Evolutionary conservation across 2,888 invertebrate species (phyloP), one percentile per base, ranked within the genome.

Genomic region (Onchidella celtica): DNA sequence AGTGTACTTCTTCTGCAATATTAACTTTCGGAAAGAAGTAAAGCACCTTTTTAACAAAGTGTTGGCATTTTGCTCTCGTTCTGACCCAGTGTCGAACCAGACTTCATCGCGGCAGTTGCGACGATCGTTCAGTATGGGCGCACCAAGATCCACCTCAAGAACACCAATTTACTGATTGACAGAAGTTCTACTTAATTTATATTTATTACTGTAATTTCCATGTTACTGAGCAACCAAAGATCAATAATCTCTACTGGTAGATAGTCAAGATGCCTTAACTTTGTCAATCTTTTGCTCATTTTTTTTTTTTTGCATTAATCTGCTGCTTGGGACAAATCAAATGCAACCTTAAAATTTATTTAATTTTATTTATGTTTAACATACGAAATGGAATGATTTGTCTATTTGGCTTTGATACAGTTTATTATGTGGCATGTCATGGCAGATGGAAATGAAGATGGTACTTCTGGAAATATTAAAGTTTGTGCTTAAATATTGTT

Each of bases 1-100:
- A 55, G 87, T 89, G 32, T 90, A 90, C 81, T 85, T 90, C 79
- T 74, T 88, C 17, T 79, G 88, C 32, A 90, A 90, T 83, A 79
- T 79, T 6, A 87, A 86, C 63, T 85, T 86, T 65, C 79, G 86
- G 34, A 83, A 86, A 61, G 88, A 90, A 61, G 79, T 79, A 27
- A 81, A 74, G 36, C 78, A 79, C 29, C 66, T 85, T 27, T 75
- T 84, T 40, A 47, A 40, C 70, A 81, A 81, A n/a, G n/a, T 82
- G 24, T 77, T 68, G 78, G 57, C 79, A 34, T 68, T 81, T n/a
- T 81, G 81, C 36, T 57, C 75, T 2, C 36, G 24, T 4, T 17
- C 68, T 3, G 27, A 21, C 11, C 0, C 3, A 3, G 29, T 3
- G 11, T 47, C 63, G 3, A 32, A 61, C n/a, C 68, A 57, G 24